Evolutionary conservation across 2,113 vertebrate species (phyloP), one percentile per base, ranked within the genome.

Genomic region (Trinectes maculatus): DNA sequence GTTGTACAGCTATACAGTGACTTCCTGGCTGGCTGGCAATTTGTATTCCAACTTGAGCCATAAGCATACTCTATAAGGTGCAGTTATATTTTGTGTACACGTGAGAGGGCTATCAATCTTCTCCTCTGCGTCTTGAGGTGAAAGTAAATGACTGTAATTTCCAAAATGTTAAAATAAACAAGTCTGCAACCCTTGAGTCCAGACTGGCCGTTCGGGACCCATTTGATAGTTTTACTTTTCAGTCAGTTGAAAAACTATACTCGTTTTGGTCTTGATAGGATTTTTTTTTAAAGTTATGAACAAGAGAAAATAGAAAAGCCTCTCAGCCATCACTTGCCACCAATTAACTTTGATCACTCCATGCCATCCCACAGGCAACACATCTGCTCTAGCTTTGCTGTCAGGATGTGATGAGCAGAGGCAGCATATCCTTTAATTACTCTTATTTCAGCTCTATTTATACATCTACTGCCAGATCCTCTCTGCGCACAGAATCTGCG

Each of bases 371-470:
- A 80, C 49, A 76, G 80, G 79, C 84, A 79, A 79, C 80, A 87
- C 88, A 90, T 92, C 85, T 88, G 85, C 80, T 87, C 59, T 54
- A 55, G 65, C 82, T 82, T 82, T 81, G 56, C 75, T 68, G 70
- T 56, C 83, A 82, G 83, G 79, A 80, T 72, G 67, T 82, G 83
- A 87, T 80, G 71, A 85, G 73, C 74, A 46, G 44, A 53, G 66
- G 76, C 74, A 46, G 51, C 64, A 79, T 73, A 80, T 90, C 86
- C 86, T 88, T 86, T 88, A 87, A 85, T 89, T 86, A 83, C 73
- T 86, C 74, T 80, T 70, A 58, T 81, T 77, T 83, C 68, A 70
- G 57, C 48, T 73, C 63, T 74, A 61, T 89, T 87, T 78, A 82
- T 86, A 79, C 58, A 71, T 80, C 48, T 78, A 40, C 69, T 82